Evolutionary conservation across 2,888 invertebrate species (phyloP).

Genomic region (Byasa hedistus): DNA sequence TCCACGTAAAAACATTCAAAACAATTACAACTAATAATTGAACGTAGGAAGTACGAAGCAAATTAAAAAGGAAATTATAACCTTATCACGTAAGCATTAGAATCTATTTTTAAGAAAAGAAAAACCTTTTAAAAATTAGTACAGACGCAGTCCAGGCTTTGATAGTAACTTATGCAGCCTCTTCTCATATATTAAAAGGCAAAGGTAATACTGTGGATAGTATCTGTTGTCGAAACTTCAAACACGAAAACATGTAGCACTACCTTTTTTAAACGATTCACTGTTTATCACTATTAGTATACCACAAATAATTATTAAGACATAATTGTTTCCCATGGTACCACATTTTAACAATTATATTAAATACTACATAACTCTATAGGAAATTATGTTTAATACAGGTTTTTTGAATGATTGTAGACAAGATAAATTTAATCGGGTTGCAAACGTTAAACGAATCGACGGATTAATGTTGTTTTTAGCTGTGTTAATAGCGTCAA

Average conservation of each 20-base stretch:
- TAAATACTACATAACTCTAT: too few relatives aligned
- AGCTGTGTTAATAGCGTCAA: not conserved
- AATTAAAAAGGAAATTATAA: conserved; percentile 33
- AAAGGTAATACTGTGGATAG: too few relatives aligned
- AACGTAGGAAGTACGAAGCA: conserved; percentile 63
- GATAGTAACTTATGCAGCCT: not conserved
- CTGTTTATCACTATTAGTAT: not conserved
- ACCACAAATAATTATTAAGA: not conserved
- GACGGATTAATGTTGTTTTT: not conserved
- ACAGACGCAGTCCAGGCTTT: not conserved
- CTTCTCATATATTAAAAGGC: too few relatives aligned
- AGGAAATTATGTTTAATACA: too few relatives aligned
- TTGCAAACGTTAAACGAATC: not conserved
- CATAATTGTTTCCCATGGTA: not conserved
- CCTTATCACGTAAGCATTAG: conserved; percentile 16
- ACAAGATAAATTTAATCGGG: not conserved
- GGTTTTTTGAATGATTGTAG: too few relatives aligned
- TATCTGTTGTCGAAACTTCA: not conserved
- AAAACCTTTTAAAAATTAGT: not conserved
- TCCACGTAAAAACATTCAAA: conserved; percentile 35
- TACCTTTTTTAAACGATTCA: not conserved
- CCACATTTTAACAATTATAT: not conserved
- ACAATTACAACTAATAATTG: conserved; percentile 66
- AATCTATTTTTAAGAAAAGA: not conserved
- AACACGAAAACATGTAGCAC: not conserved